These are phyloP conservation scores for Corapipo altera DNA, from an alignment of 2,113 vertebrate genomes.

Conservation along the genomic window DNA sequence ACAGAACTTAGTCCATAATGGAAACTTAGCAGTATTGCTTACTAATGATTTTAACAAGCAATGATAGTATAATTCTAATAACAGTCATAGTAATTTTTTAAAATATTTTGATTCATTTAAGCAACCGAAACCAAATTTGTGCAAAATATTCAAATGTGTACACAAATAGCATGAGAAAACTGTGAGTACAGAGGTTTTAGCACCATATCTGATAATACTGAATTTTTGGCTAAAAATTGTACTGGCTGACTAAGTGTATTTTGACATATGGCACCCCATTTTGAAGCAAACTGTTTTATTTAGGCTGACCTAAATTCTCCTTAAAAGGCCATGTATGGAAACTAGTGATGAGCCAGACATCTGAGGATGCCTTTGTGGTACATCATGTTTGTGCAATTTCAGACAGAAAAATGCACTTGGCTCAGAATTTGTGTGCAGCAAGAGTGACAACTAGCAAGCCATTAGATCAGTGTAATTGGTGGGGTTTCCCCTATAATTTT, in stretches of 20 bases:
- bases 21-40: neutral
- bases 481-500: neutral
- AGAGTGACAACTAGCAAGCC: conserved; percentile 1
- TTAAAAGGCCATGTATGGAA: conserved; percentile 14
- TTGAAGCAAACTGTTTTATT: neutral
- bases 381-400: conserved; percentile 1
- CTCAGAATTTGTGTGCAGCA: conserved; percentile 35
- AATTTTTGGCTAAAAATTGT: neutral
- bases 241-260: neutral
- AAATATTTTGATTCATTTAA: neutral
- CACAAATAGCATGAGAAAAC: neutral
- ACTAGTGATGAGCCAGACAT: neutral
- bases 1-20: neutral
- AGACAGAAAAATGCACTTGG: conserved; percentile 54
- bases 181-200: neutral
- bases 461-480: neutral
- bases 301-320: conserved; percentile 28
- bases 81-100: neutral
- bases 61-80: neutral
- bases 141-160: neutral
- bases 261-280: neutral
- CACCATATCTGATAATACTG: neutral
- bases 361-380: conserved; percentile 35
- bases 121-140: neutral
- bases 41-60: neutral